Base-by-base conservation (phyloP, 2,888 invertebrate genomes). In the Drosophila subquinaria region DNA sequence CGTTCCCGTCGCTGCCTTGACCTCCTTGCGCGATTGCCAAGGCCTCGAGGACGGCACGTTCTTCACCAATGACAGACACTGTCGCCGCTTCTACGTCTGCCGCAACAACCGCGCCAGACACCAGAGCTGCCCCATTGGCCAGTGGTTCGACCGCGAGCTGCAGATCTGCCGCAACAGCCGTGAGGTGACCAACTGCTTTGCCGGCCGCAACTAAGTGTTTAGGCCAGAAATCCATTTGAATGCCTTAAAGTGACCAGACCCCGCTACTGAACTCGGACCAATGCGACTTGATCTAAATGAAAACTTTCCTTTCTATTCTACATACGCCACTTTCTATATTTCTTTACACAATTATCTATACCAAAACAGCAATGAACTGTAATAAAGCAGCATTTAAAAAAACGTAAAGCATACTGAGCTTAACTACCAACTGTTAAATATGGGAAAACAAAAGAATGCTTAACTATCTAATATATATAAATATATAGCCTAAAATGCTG, bases 21-120 rank as follows among this genome's bases (percentile, higher is more conserved):
- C 8, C 4, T 64, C 76, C 0, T 8, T 42, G 3, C 61, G 20
- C 23, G 79, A 80, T 36, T 81, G 81, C 23, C 69, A 57, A 15
- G 71, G 74, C 6, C 9, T 69, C 4, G 57, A 69, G 4, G 77
- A 81, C 47, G 81, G 81, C 6, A 69, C 65, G 0, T 13, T 71
- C 17, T 77, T 79, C 13, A 64, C 74, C 11, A 76, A 82, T 15
- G n/a, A 42, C 27, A 70, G 71, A 52, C 81, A 81, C 33, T 81
- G 81, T 27, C 80, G 80, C 8, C 82, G 76, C 1, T 81, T 77
- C 69, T 81, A 74, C 27, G 50, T 79, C 30, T 81, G 81, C 51
- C 65, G 61, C 11, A 79, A 73, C 50, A 77, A 77, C 36, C 72
- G 71, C 20, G 74, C 74, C 48, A 74, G 64, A 11, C 56, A 55